phyloP scores from a whole-genome alignment of 2,797 vertebrate species.

The Pantherophis alleghaniensis region DNA sequence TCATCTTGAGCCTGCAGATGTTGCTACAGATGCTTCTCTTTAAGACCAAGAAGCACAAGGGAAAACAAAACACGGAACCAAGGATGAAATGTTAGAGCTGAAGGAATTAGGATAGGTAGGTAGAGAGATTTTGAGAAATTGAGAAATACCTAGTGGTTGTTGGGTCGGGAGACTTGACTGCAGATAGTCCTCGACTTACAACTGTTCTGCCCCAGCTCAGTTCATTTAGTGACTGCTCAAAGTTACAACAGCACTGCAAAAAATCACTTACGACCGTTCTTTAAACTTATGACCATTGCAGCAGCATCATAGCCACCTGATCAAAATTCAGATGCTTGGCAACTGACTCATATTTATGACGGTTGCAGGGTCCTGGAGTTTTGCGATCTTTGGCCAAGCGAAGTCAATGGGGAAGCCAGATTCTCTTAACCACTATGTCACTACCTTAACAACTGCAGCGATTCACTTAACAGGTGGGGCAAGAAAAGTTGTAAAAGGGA shows the following conservation, averaged over 20 bases:
- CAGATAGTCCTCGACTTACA: not conserved
- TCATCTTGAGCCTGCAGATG: slow-evolving; percentile 69
- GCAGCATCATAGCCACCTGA: not conserved
- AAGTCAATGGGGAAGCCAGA: not conserved
- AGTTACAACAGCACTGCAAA: not conserved
- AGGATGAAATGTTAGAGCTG: slow-evolving; percentile 44
- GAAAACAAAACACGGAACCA: slow-evolving; percentile 63
- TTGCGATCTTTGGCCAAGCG: not conserved
- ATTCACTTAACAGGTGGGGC: not conserved
- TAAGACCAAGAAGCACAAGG: slow-evolving; percentile 67
- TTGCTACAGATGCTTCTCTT: slow-evolving; percentile 75
- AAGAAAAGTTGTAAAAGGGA: not conserved
- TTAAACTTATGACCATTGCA: not conserved
- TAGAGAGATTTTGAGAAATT: slow-evolving; percentile 47
- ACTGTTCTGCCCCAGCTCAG: too few species aligned
- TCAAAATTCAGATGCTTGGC: not conserved
- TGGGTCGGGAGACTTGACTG: slow-evolving; percentile 17
- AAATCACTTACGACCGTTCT: not conserved
- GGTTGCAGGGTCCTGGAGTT: not conserved
- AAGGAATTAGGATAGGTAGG: slow-evolving; percentile 48
- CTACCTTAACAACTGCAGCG: not conserved
- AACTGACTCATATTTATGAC: not conserved
- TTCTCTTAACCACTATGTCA: not conserved
- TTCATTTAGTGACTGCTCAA: not conserved
- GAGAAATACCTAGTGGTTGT: slow-evolving; percentile 22